phyloP scores from a whole-genome alignment of 2,888 invertebrate species.

The Erannis defoliaria region DNA sequence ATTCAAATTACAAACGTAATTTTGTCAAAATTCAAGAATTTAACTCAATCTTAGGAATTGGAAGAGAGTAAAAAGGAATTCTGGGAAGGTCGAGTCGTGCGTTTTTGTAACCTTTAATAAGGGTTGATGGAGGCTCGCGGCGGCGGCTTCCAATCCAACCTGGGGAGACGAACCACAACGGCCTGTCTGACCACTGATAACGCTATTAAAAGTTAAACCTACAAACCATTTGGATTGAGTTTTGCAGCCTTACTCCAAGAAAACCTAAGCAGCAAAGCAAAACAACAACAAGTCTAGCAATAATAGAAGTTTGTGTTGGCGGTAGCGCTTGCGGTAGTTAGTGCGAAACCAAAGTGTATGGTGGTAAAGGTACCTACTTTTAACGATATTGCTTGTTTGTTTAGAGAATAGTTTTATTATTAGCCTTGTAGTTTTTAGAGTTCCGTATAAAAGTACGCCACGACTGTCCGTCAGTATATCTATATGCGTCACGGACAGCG shows the following conservation, averaged over 20 bases:
- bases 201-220: constrained; percentile 84
- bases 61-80: constrained; percentile 42
- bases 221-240: constrained; percentile 72
- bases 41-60: constrained; percentile 40
- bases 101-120: constrained; percentile 70
- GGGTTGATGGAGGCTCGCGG: constrained; percentile 63
- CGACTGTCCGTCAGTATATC: too few species aligned
- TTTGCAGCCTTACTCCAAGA: constrained; percentile 63
- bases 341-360: constrained; percentile 49
- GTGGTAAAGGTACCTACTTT: constrained; percentile 41
- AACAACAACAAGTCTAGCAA: constrained; percentile 50
- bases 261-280: constrained; percentile 61
- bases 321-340: constrained; percentile 50
- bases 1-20: constrained; percentile 1
- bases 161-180: constrained; percentile 61
- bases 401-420: constrained; percentile 54
- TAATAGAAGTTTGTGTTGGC: constrained; percentile 55
- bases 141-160: constrained; percentile 49
- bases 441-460: background rate
- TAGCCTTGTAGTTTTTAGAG: constrained; percentile 20
- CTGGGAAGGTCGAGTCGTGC: constrained; percentile 52
- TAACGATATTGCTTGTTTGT: constrained; percentile 53
- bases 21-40: constrained; percentile 33
- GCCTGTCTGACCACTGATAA: constrained; percentile 80
- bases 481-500: too few species aligned